A percentile compares a stretch with the other conserved stretches of the same genome.
These are phyloP conservation scores for Ennomos quercinarius DNA, from an alignment of 2,888 invertebrate species.

Conservation along the genomic window DNA sequence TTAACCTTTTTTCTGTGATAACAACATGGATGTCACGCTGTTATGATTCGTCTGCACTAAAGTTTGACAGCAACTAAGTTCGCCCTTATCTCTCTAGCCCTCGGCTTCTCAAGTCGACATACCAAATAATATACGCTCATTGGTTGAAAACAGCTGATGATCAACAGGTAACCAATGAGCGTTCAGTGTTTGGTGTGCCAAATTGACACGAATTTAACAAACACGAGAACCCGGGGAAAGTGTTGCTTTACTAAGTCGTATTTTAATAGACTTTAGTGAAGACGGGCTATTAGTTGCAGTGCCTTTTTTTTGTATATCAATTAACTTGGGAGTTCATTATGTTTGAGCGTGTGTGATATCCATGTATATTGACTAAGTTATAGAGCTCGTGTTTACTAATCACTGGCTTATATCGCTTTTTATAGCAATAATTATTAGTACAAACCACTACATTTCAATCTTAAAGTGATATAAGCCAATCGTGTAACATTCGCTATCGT, in stretches of 20 bases:
- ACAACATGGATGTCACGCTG: conserved; percentile 59
- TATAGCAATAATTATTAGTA: conserved; percentile 52
- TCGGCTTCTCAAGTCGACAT: too few relatives aligned
- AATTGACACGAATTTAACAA: too few relatives aligned
- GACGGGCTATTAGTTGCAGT: conserved; percentile 64
- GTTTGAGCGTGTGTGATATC: conserved; percentile 52
- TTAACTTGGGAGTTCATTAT: conserved; percentile 27
- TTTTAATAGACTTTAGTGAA: too few relatives aligned
- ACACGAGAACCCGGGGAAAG: too few relatives aligned
- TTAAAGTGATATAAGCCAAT: conserved; percentile 58
- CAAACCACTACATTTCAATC: conserved; percentile 37
- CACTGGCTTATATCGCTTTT: conserved; percentile 52
- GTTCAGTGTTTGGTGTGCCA: too few relatives aligned
- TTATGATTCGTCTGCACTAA: too few relatives aligned
- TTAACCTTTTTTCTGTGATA: conserved; percentile 59
- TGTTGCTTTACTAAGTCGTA: too few relatives aligned
- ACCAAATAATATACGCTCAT: too few relatives aligned
- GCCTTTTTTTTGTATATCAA: conserved; percentile 60
- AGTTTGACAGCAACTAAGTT: too few relatives aligned
- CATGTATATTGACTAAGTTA: conserved; percentile 43
- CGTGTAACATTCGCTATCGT: conserved; percentile 46
- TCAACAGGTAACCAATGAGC: too few relatives aligned
- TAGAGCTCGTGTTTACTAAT: conserved; percentile 29
- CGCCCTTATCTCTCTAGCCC: too few relatives aligned
- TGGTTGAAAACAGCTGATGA: too few relatives aligned